Base-by-base conservation (phyloP, 1,140 invertebrate species). In the Pseudoatta argentina region DNA sequence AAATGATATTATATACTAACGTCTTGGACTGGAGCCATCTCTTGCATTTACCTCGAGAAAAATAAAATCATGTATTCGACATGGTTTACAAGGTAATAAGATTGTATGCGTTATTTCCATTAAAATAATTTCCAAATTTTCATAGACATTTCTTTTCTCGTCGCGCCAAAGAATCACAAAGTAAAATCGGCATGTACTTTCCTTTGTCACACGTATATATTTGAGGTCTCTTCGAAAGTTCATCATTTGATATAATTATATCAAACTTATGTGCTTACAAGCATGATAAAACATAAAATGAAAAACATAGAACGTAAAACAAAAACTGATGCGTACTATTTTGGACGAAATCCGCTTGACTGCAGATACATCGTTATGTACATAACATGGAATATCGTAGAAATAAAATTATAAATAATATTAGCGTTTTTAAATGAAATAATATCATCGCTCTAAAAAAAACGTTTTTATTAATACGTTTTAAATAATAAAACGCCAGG, bases 11-110 rank as follows among this genome's bases (percentile, higher is more conserved):
- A 91, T 90, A 86, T 90, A 88, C 90, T 93, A 73, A 86, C 88
- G 92, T 92, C 21, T 93, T 93, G 91, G 93, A 94, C 93, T 93
- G 93, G 91, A 81, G 64, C 24, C 24, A 39, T 81, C n/a, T 90
- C 51, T 73, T 55, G 44, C 18, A 16, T 64, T 66, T 24, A 16
- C 16, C 48, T 72, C 53, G 57, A 14, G n/a, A 83, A 44, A 51
- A 53, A 78, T 78, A 21, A 24, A 63, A 24, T 48, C 61, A 39
- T 21, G n/a, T 64, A 48, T 1, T 14, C 21, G 72, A 69, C 27
- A 76, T n/a, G 51, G 7, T 27, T 69, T 67, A 53, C 39, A n/a
- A 30, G 24, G 51, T 24, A 87, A 63, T 77, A 72, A 64, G 71
- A 67, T 57, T 18, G 39, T 71, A 61, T 64, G 18, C n/a, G 34